phyloP scores from a whole-genome alignment of 2,113 vertebrate genomes.

The Pangasianodon hypophthalmus region DNA sequence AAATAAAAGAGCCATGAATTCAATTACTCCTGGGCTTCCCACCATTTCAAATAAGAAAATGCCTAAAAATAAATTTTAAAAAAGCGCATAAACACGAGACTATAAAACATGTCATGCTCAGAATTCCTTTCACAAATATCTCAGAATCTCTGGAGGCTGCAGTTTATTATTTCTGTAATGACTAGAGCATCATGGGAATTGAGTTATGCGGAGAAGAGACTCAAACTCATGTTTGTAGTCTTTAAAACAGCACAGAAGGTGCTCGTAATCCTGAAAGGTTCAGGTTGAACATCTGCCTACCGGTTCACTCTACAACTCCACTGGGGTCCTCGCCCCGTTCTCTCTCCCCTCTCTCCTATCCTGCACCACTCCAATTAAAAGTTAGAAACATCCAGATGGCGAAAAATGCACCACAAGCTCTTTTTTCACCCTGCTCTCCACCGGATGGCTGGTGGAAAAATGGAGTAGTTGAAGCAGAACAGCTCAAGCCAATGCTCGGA shows the following conservation, averaged over 20 bases:
- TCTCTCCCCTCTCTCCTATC: background rate
- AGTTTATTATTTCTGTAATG: constrained; percentile 26
- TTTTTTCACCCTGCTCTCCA: constrained; percentile 11
- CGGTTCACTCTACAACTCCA: constrained; percentile 4
- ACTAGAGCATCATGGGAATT: constrained; percentile 20
- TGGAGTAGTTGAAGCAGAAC: constrained; percentile 27
- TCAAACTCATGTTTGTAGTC: constrained; percentile 25
- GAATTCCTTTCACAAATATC: constrained; percentile 13
- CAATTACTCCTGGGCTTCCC: background rate
- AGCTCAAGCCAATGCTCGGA: background rate
- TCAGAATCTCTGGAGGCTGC: background rate
- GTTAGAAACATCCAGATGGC: constrained; percentile 36
- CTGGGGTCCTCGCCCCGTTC: constrained; percentile 17
- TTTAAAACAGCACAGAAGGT: constrained; percentile 19
- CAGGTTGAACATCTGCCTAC: constrained; percentile 40
- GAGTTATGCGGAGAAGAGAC: background rate
- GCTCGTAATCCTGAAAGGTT: constrained; percentile 27
- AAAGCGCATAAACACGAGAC: background rate
- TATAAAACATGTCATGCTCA: background rate
- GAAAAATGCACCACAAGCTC: constrained; percentile 26
- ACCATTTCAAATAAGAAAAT: background rate
- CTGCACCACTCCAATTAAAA: constrained; percentile 18
- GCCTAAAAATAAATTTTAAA: background rate
- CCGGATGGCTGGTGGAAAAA: constrained; percentile 30
- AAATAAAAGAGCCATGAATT: constrained; percentile 16